phyloP scores from a whole-genome alignment of 37 sponge, comb jelly and placozoan genomes.

The Tethya wilhelma region DNA sequence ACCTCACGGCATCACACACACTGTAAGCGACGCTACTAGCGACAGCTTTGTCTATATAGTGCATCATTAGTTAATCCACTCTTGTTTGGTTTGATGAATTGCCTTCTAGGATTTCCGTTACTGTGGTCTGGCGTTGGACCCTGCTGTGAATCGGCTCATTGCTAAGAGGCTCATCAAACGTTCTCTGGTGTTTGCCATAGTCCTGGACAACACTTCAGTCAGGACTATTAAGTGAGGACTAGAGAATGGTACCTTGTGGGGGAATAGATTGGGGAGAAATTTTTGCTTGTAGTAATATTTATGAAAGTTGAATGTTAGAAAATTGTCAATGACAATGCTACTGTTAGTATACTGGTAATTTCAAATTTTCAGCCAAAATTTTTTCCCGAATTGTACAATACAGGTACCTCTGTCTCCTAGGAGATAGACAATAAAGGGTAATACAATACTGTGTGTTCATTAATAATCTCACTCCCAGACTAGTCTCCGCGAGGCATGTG shows the following conservation, averaged over 20 bases:
- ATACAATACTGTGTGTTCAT: background rate
- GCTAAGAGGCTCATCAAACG: conserved; percentile 14
- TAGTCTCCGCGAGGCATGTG: conserved; percentile 8
- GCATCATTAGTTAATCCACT: background rate
- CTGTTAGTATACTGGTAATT: no score
- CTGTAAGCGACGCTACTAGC: conserved; percentile 19
- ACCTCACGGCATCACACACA: conserved; percentile 38
- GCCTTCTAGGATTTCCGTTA: conserved; percentile 16
- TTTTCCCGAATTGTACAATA: no score
- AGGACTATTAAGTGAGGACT: conserved; percentile 30
- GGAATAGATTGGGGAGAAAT: no score
- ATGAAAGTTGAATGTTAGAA: no score
- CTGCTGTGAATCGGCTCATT: background rate
- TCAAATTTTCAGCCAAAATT: no score
- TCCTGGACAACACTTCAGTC: conserved; percentile 12
- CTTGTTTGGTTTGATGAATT: background rate
- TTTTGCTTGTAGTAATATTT: no score
- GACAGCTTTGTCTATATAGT: background rate
- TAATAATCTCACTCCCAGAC: background rate
- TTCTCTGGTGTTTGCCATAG: background rate
- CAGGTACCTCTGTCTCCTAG: no score
- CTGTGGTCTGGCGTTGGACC: conserved; percentile 24
- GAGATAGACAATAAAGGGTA: background rate
- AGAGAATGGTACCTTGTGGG: no score
- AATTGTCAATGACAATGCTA: no score